Base-by-base conservation (phyloP, 1,140 invertebrate genomes). In the Pseudobourletiella spinata region DNA sequence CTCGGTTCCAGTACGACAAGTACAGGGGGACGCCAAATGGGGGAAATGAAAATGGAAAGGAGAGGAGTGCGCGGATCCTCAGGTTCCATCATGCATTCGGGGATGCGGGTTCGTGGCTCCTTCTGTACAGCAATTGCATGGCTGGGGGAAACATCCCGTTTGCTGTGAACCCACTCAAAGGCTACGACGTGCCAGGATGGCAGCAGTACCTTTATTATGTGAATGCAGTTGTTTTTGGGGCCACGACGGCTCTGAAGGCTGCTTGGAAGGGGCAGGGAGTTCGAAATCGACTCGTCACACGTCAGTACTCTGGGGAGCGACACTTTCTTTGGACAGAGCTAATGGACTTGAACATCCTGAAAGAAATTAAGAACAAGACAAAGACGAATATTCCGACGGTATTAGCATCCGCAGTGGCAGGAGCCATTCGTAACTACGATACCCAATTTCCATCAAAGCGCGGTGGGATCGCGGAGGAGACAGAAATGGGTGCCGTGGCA, bases 31-130 rank as follows among this genome's bases (percentile, higher is more conserved):
- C 14, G 30, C 8, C 24, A 11, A 46, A 22, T 14, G 32, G 54
- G 6, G 26, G 16, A 1, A 43, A 24, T 26, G 18, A 15, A 2
- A 39, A 11, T 57, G n/a, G 29, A 18, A 32, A 25, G n/a, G 1
- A 26, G 46, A 30, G 14, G 3, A 44, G 44, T 28, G 58, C 43
- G 3, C 32, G 65, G 16, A 39, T 64, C 46, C 64, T 65, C n/a
- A 3, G 65, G 2, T 64, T 52, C 44, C 61, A 67, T 59, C 65
- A 67, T 43, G 52, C 39, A n/a, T 64, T 57, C 28, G 64, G 60
- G 43, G 65, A 66, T 18, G 65, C 46, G 2, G 48, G 46, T 14
- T 66, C 65, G 16, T 59, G 24, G 24, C 32, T 66, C n/a, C 20
- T 66, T 1, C 52, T 66, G 50, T 57, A 32, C 8, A 51, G 44